phyloP scores from a whole-genome alignment of 2,888 invertebrate genomes.

The Drosophila subsilvestris region DNA sequence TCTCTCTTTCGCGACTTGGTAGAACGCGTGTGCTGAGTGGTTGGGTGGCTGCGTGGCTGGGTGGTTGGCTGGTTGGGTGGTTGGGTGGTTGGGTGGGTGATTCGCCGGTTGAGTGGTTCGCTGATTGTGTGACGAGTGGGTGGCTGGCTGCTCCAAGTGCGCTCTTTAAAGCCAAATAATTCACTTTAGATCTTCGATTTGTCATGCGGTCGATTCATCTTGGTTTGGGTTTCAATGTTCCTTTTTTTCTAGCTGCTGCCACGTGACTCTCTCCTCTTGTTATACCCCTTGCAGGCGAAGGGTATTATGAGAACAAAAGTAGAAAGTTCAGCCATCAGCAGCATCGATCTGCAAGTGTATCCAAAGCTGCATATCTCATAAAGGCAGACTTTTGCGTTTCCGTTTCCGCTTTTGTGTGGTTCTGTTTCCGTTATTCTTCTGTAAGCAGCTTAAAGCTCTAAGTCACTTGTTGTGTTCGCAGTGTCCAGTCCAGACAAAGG shows the following conservation, averaged over 20 bases:
- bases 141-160: not conserved
- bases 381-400: not conserved
- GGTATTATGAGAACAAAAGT: too few species aligned
- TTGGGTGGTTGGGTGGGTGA: constrained; percentile 1
- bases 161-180: not conserved
- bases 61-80: not conserved
- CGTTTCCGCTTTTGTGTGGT: constrained; percentile 5
- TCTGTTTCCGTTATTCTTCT: constrained; percentile 20
- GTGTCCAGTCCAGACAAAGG: not conserved
- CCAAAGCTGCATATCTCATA: constrained; percentile 20
- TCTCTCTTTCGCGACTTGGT: not conserved
- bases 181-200: not conserved
- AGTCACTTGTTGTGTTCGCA: constrained; percentile 37
- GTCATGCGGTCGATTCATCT: not conserved
- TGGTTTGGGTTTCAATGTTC: too few species aligned
- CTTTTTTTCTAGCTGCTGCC: too few species aligned
- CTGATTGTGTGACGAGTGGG: not conserved
- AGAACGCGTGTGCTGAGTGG: constrained; percentile 2
- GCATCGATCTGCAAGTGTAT: not conserved
- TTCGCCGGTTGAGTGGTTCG: constrained; percentile 5
- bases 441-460: constrained; percentile 59
- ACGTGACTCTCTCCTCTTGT: too few species aligned
- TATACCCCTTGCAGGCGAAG: too few species aligned
- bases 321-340: too few species aligned
- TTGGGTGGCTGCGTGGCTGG: not conserved